These are phyloP conservation scores for Pristionchus exspectatus DNA, from an alignment of 2,888 invertebrate species.

Conservation along the genomic window DNA sequence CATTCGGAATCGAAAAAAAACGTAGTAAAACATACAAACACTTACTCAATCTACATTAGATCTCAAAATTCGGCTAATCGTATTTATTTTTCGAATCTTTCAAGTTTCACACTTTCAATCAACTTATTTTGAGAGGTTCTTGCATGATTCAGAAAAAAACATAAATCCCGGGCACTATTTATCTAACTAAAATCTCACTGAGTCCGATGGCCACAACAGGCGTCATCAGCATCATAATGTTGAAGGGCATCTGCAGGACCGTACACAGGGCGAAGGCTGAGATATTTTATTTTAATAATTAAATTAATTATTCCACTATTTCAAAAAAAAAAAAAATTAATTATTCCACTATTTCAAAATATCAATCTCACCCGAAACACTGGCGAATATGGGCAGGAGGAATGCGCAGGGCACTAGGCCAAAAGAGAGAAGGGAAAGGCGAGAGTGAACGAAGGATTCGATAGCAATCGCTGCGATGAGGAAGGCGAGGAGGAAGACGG, in stretches of 20 bases:
- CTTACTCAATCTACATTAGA: too few relatives aligned
- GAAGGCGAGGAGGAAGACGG: neutral
- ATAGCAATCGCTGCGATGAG: neutral
- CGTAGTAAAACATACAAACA: neutral
- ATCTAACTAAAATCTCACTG: constrained; percentile 56
- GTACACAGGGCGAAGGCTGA: constrained; percentile 46
- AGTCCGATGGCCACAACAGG: constrained; percentile 62
- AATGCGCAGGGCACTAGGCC: constrained; percentile 56
- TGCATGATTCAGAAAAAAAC: too few relatives aligned
- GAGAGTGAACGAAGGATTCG: neutral
- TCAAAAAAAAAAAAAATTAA: too few relatives aligned
- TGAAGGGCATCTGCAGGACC: constrained; percentile 53
- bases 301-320: neutral
- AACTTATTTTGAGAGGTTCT: too few relatives aligned
- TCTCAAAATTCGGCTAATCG: too few relatives aligned
- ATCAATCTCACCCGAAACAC: neutral
- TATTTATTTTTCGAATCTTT: too few relatives aligned
- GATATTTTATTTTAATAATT: neutral
- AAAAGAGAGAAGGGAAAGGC: neutral
- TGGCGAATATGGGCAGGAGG: constrained; percentile 54
- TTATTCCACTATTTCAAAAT: neutral
- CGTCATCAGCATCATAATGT: constrained; percentile 61
- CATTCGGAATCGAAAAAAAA: too few relatives aligned
- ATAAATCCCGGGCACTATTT: too few relatives aligned
- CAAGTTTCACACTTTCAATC: too few relatives aligned